These are phyloP conservation scores for Galagoides demidoff DNA, from an alignment of 2,797 vertebrate species.

Conservation along the genomic window DNA sequence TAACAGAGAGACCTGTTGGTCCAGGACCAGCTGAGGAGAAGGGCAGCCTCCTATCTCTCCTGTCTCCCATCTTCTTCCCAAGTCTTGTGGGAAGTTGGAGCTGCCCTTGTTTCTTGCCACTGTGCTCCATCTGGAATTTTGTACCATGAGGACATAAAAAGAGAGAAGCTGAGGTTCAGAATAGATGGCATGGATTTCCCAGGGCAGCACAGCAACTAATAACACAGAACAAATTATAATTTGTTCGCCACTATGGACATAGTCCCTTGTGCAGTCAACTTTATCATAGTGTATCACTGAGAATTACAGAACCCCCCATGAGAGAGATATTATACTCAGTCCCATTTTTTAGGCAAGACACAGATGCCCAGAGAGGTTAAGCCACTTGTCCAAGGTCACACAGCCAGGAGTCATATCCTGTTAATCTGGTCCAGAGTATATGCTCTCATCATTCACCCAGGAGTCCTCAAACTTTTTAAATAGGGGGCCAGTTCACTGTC, in stretches of 20 bases:
- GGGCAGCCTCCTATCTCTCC: rapidly evolving
- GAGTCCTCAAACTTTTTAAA: no score
- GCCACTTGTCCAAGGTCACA: neutral
- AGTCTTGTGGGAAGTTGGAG: neutral
- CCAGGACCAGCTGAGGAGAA: neutral
- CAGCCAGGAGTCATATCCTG: neutral
- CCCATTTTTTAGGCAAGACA: neutral
- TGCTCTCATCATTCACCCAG: neutral
- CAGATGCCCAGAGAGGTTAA: neutral
- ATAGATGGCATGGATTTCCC: neutral
- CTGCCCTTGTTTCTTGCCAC: neutral
- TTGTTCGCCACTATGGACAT: rapidly evolving
- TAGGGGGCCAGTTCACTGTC: no score
- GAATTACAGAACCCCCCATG: rapidly evolving
- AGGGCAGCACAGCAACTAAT: neutral
- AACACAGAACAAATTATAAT: no score
- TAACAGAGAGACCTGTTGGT: neutral
- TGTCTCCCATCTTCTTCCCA: neutral
- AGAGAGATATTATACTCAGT: neutral
- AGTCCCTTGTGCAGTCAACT: rapidly evolving
- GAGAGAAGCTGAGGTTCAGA: neutral
- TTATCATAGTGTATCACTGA: rapidly evolving
- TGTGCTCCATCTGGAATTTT: neutral
- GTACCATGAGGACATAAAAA: neutral
- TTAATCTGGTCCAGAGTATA: neutral